Evolutionary conservation across 2,888 invertebrate species (phyloP), one percentile per base, ranked within the genome.

Genomic region (Amblyjoppa fuscipennis): DNA sequence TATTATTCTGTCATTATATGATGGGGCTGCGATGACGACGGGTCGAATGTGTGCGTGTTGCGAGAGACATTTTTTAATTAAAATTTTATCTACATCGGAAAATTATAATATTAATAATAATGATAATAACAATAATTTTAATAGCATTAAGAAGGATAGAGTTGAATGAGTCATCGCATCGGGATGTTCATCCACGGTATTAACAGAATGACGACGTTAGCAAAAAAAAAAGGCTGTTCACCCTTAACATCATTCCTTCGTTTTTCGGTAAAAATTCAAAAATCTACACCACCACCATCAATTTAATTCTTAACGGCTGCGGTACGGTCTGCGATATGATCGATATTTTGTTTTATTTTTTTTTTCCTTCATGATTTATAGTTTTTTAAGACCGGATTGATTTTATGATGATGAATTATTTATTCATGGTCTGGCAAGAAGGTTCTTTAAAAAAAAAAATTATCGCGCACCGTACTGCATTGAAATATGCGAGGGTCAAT

Each of bases 161-260:
- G 20, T 74, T 75, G 82, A 76, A 85, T 79, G 85, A 41, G 56
- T 61, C 81, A 77, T 84, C 51, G 68, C 84, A 75, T 38, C 64
- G 78, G 77, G 74, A 28, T 11, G 3, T 70, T 13, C 61, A 34
- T 20, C 34, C 34, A 53, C 69, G 78, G 31, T 25, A 71, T 74
- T 78, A 85, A 82, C 75, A 38, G 25, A 74, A 78, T 41, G 41
- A 34, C 61, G 45, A 71, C 41, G 64, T 73, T 38, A 71, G 34
- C 25, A 20, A 78, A 28, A 78, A n/a, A n/a, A 70, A 74, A 28
- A 13, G 53, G 2, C 56, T 64, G 73, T 59, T 69, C 78, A 74
- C 20, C 66, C 61, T 34, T 38, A 53, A 41, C 34, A 38, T 79
- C 73, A 79, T 69, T 70, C 7, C 41, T 68, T 56, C 73, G 38